Evolutionary conservation across 2,888 invertebrate species (phyloP), one percentile per base, ranked within the genome.

Genomic region (Coecobrya sp.): DNA sequence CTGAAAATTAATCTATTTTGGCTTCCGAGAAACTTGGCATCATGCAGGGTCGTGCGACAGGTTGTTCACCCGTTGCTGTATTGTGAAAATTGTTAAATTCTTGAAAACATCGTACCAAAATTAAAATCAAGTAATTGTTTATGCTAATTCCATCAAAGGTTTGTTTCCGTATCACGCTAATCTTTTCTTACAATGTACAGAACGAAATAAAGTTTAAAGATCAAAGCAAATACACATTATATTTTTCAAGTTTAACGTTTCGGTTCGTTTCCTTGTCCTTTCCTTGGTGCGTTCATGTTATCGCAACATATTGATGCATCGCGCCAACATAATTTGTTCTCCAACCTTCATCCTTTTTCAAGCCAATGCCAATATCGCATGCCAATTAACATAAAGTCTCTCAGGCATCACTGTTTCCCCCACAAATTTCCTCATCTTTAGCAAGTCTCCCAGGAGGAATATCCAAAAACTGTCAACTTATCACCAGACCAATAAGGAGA

Each of bases 341-440:
- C 11, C 25, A 68, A 30, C 86, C 36, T 70, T 27, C 70, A 5
- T 65, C 45, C 22, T 0, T 42, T 68, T 42, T 25, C n/a, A n/a
- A n/a, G n/a, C 19, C 52, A 73, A 76, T n/a, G 27, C 25, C 27
- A 76, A 62, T 76, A 79, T 79, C 62, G 45, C 27, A 30, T 27
- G 87, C 55, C 79, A 88, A 88, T 88, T 88, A 88, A 59, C 79
- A 79, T 88, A 62, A 88, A 79, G 59, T 79, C 81, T 30, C 25
- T 5, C 2, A 30, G 27, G 19, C 68, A 45, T 45, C 27, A 52
- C 30, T 0, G 36, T 25, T 25, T 70, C 86, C 13, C 16, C 25
- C 70, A 52, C 11, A 45, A n/a, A 79, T 79, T 49, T 88, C 27
- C 36, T 42, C 62, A n/a, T 55, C 36, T 81, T 81, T 36, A 59